A percentile compares a stretch with the other conserved stretches of the same genome.
Evolutionary conservation across 1,140 invertebrate genomes (phyloP).

Genomic region (Riptortus pedestris): DNA sequence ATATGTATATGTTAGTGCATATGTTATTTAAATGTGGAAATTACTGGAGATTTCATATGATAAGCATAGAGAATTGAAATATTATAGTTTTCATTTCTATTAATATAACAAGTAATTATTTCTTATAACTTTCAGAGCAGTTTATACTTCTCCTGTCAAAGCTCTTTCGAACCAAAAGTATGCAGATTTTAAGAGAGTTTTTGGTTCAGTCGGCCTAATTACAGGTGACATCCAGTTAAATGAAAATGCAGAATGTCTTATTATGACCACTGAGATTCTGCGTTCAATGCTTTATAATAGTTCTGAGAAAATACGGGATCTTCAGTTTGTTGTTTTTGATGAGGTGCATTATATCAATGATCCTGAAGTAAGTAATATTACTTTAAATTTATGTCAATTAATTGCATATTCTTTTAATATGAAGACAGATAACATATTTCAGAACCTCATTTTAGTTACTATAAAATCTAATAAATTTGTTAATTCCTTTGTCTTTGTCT

Average conservation of each 20-base stretch:
- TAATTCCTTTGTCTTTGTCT: too few relatives aligned
- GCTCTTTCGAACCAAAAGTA: conserved; percentile 99
- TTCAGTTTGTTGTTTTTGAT: conserved; percentile 99
- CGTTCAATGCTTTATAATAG: conserved; percentile 39
- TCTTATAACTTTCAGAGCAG: conserved; percentile 53
- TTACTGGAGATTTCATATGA: too few relatives aligned
- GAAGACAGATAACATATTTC: too few relatives aligned
- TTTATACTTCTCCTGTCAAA: conserved; percentile 99
- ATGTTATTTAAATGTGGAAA: too few relatives aligned
- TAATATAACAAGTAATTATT: conserved; percentile 1
- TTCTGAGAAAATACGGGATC: conserved; percentile 80
- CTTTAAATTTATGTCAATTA: neutral
- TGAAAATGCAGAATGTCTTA: conserved; percentile 82
- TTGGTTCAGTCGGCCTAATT: conserved; percentile 71
- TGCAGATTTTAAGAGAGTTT: conserved; percentile 87
- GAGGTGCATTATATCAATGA: conserved; percentile 99
- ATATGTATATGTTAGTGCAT: too few relatives aligned
- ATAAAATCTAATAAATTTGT: too few relatives aligned
- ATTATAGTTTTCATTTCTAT: too few relatives aligned
- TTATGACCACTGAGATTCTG: conserved; percentile 99
- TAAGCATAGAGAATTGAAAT: too few relatives aligned
- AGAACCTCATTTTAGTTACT: too few relatives aligned
- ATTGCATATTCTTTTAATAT: neutral
- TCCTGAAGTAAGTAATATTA: conserved; percentile 55
- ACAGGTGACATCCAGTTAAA: conserved; percentile 97